Conservation (phyloP, 2,888 invertebrate species). For the Drosophila nigritarsus region DNA sequence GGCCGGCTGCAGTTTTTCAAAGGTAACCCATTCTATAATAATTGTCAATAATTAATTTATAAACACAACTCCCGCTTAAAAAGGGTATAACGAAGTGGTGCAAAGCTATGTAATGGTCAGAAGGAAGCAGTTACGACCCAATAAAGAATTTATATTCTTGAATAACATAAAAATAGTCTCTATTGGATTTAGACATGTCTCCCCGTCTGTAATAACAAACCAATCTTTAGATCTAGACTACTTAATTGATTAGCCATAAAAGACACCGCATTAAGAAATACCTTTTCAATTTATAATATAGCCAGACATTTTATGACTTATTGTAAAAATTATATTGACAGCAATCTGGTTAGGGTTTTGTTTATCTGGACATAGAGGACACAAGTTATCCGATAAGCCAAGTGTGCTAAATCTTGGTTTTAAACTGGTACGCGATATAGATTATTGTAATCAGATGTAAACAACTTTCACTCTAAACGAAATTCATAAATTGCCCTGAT, state of each 20-base stretch:
- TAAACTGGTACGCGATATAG: not conserved
- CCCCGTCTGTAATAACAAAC: not conserved
- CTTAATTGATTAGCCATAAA: not conserved
- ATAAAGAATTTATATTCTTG: not conserved
- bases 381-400: not conserved
- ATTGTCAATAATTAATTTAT: not conserved
- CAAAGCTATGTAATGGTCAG: not conserved
- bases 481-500: not conserved
- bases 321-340: not conserved
- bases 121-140: not conserved
- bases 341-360: not conserved
- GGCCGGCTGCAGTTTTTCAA: constrained; percentile 85
- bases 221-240: not conserved
- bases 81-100: not conserved
- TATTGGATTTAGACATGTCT: not conserved
- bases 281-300: not conserved
- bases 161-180: not conserved
- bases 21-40: constrained; percentile 56
- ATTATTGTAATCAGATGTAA: not conserved
- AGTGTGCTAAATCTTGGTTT: not conserved
- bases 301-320: not conserved
- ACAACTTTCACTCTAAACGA: not conserved
- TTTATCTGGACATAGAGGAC: not conserved
- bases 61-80: not conserved
- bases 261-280: not conserved